phyloP scores from a whole-genome alignment of 2,113 vertebrate species.

The Tylochromis polylepis region DNA sequence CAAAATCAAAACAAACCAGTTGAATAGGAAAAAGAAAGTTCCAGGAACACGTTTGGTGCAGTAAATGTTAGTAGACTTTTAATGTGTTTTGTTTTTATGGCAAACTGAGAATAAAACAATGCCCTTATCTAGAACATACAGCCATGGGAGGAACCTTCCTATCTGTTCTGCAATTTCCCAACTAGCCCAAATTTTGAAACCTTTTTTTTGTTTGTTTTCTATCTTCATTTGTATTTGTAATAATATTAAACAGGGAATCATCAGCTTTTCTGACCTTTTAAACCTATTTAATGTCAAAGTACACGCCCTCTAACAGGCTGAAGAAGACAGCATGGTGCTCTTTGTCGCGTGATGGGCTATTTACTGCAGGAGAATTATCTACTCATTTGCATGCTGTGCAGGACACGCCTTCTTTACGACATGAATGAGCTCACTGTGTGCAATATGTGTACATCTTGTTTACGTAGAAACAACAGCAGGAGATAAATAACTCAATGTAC shows the following conservation, averaged over 20 bases:
- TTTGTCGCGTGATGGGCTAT: not conserved
- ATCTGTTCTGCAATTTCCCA: not conserved
- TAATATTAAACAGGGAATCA: rapidly evolving
- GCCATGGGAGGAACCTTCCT: not conserved
- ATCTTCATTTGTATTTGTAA: not conserved
- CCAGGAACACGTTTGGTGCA: not conserved
- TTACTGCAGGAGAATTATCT: not conserved
- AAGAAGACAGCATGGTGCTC: not conserved
- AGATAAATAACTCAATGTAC: not conserved
- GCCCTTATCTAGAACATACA: not conserved
- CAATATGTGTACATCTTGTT: not conserved
- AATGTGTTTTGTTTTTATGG: not conserved
- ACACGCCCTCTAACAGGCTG: not conserved
- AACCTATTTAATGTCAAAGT: not conserved
- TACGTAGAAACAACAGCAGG: not conserved
- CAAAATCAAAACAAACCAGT: not conserved
- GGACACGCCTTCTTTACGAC: not conserved
- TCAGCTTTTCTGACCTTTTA: not conserved
- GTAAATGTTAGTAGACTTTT: not conserved
- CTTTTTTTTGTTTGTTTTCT: not conserved
- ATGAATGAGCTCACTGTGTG: not conserved
- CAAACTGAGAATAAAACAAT: not conserved
- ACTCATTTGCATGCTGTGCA: not conserved
- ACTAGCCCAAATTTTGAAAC: rapidly evolving
- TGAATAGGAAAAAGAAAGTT: not conserved